phyloP scores from a whole-genome alignment of 2,113 vertebrate species.

The Empidonax traillii region DNA sequence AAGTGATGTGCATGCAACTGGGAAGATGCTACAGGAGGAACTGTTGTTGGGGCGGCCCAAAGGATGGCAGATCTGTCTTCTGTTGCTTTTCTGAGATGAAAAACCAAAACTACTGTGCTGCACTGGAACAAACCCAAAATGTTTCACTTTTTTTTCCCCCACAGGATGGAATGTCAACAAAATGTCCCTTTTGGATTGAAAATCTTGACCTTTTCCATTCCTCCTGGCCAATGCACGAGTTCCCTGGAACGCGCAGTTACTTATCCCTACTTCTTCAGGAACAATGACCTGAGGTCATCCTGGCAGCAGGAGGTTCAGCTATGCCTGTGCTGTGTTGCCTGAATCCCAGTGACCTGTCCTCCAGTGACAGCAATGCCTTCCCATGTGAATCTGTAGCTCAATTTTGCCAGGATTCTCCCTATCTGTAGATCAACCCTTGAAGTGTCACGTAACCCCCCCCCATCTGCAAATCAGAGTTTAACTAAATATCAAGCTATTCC shows the following conservation, averaged over 20 bases:
- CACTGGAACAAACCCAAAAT: neutral
- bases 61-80: neutral
- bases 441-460: neutral
- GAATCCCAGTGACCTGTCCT: neutral
- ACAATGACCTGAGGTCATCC: accelerated
- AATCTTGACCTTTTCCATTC: constrained; percentile 14
- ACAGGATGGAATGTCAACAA: neutral
- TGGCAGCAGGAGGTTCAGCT: neutral
- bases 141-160: neutral
- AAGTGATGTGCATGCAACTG: neutral
- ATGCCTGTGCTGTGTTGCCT: accelerated
- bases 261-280: neutral
- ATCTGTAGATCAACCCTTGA: neutral
- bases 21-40: neutral
- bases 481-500: neutral
- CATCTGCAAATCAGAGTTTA: neutral
- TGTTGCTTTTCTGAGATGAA: neutral
- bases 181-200: neutral
- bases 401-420: neutral
- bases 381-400: neutral
- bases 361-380: neutral
- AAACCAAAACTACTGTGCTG: neutral
- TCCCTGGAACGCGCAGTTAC: neutral
- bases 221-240: neutral
- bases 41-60: neutral